Evolutionary conservation across 2,113 vertebrate genomes (phyloP).

Genomic region (Climacteris rufus): DNA sequence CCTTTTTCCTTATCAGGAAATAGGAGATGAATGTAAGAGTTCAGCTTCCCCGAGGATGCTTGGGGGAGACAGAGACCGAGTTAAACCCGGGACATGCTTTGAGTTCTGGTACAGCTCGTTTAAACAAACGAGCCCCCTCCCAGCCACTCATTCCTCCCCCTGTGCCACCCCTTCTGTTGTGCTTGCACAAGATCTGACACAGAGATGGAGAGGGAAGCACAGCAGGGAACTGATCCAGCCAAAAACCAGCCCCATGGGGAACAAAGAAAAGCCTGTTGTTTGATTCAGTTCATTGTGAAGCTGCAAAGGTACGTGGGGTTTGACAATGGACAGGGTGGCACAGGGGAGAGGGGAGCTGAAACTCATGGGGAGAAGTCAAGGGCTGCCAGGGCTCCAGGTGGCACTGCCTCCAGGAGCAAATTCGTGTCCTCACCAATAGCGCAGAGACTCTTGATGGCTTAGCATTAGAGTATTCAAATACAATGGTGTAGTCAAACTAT

Average conservation of each 20-base stretch:
- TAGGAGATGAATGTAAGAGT: background rate
- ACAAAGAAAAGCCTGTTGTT: background rate
- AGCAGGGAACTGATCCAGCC: background rate
- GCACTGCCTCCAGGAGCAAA: background rate
- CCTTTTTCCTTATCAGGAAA: slow-evolving; percentile 47
- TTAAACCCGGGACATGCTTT: background rate
- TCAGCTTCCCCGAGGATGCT: background rate
- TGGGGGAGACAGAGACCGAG: background rate
- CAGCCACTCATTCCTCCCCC: background rate
- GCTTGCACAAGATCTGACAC: background rate
- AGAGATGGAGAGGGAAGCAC: background rate
- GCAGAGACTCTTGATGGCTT: background rate
- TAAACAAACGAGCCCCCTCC: background rate
- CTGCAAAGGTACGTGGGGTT: background rate
- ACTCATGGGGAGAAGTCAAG: background rate
- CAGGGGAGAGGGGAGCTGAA: background rate
- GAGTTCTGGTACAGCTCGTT: background rate
- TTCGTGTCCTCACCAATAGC: background rate
- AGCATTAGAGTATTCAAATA: background rate
- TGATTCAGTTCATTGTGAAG: background rate
- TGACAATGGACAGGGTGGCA: background rate
- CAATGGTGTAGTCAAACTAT: background rate
- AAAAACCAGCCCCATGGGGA: background rate
- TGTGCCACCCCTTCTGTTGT: background rate
- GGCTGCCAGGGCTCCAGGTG: background rate